Evolutionary conservation across 1,140 invertebrate species (phyloP), one percentile per base, ranked within the genome.

Genomic region (Drosophila micromelanica): DNA sequence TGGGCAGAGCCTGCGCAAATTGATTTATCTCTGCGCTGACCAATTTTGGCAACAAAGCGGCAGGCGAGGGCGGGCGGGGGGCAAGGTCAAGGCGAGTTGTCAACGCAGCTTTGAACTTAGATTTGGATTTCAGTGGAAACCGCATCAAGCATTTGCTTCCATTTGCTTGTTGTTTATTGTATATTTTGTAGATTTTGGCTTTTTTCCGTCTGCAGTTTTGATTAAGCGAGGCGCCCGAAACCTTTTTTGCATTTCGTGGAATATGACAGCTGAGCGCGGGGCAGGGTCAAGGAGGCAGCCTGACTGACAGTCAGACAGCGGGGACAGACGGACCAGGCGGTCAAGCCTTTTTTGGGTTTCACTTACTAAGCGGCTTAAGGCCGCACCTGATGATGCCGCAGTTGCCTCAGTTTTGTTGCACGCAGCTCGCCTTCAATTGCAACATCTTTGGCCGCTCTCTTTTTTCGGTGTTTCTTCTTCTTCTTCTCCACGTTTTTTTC

Each of bases 171-270:
- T 49, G 6, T 46, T 20, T 72, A 2, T 15, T n/a, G 40, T 20
- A 30, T 20, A 38, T 45, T 12, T 48, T 43, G 51, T 35, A 35
- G 0, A 17, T 48, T 70, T 23, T 20, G 42, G 3, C 37, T 70
- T 2, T 2, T 52, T 69, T 32, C 15, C 59, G 81, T 86, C 81
- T 86, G 82, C 82, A 87, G 71, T 81, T 80, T 86, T 76, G 81
- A 86, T 86, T 86, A 73, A 87, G 63, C 73, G 78, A 37, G 38
- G 70, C 68, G 81, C 81, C 81, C 77, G 43, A 64, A 80, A 80
- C 77, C 81, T 77, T 80, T 80, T 86, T 78, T 87, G 71, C 70
- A 82, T 87, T 86, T 86, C 81, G 86, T 57, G 78, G 81, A 86
- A 86, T 38, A 85, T 85, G 81, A 85, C 82, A 81, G 81, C 81